These are phyloP conservation scores for Harpalus rufipes DNA, from an alignment of 2,888 invertebrate species.

Conservation along the genomic window DNA sequence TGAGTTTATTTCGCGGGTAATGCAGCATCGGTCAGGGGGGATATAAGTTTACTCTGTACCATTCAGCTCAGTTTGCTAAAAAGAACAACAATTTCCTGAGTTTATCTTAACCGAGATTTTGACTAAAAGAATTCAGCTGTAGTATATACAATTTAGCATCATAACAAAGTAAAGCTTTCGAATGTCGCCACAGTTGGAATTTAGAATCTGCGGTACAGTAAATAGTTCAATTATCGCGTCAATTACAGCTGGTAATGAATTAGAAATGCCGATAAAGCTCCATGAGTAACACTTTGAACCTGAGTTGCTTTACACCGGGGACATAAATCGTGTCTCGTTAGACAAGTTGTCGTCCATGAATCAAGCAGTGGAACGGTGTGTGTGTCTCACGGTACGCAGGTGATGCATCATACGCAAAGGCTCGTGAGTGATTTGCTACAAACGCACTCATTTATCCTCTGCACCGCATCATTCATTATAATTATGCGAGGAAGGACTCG, in stretches of 20 bases:
- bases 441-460: constrained; percentile 63
- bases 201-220: background rate
- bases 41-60: too few relatives aligned
- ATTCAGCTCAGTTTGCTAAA: too few relatives aligned
- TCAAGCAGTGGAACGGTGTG: constrained; percentile 2
- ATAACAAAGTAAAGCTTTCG: too few relatives aligned
- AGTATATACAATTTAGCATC: too few relatives aligned
- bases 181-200: background rate
- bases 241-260: constrained; percentile 35
- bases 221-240: constrained; percentile 46
- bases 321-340: constrained; percentile 64
- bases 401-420: constrained; percentile 58
- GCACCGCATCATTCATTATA: constrained; percentile 65
- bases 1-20: too few relatives aligned
- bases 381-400: constrained; percentile 41
- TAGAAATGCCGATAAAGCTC: constrained; percentile 25
- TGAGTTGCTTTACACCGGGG: constrained; percentile 12
- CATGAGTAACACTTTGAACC: constrained; percentile 24
- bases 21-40: too few relatives aligned
- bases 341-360: constrained; percentile 15
- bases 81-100: too few relatives aligned
- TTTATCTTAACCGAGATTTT: too few relatives aligned
- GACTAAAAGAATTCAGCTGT: too few relatives aligned
- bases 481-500: constrained; percentile 59
- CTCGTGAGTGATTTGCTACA: constrained; percentile 63